phyloP scores from a whole-genome alignment of 2,113 vertebrate species.

The mouse (Mus musculus) region DNA sequence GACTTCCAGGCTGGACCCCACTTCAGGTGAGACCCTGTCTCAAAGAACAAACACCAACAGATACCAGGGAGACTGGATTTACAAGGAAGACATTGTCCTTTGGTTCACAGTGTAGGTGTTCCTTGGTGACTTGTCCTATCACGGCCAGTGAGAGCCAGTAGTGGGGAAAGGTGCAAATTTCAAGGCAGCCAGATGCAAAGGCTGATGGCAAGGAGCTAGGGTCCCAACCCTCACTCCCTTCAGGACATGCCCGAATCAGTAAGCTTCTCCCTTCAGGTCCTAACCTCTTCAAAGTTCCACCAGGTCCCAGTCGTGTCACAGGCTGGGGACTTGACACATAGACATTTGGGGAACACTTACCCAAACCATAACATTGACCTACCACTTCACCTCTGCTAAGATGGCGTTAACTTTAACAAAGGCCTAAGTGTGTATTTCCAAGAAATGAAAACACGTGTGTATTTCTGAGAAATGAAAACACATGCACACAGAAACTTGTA shows the following conservation, averaged over 20 bases:
- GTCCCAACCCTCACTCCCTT: background rate
- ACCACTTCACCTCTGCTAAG: background rate
- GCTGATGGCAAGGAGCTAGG: background rate
- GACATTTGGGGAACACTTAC: background rate
- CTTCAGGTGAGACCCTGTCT: background rate
- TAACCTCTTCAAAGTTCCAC: background rate
- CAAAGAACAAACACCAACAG: background rate
- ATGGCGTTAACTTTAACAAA: constrained; percentile 20
- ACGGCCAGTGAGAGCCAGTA: background rate
- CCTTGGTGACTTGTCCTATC: background rate
- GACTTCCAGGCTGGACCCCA: background rate
- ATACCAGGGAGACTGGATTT: background rate
- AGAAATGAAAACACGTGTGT: constrained; percentile 36
- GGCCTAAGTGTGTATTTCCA: background rate
- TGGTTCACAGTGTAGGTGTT: background rate
- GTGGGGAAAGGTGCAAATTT: background rate
- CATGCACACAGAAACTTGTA: background rate
- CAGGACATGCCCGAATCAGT: background rate
- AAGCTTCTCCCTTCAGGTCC: background rate
- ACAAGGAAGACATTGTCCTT: background rate
- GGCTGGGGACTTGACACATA: background rate
- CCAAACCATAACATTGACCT: background rate
- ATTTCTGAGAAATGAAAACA: constrained; percentile 41
- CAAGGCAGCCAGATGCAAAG: background rate
- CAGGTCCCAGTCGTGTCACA: background rate